These are phyloP conservation scores for Boulengerochromis microlepis DNA, from an alignment of 2,113 vertebrate species.

Conservation along the genomic window DNA sequence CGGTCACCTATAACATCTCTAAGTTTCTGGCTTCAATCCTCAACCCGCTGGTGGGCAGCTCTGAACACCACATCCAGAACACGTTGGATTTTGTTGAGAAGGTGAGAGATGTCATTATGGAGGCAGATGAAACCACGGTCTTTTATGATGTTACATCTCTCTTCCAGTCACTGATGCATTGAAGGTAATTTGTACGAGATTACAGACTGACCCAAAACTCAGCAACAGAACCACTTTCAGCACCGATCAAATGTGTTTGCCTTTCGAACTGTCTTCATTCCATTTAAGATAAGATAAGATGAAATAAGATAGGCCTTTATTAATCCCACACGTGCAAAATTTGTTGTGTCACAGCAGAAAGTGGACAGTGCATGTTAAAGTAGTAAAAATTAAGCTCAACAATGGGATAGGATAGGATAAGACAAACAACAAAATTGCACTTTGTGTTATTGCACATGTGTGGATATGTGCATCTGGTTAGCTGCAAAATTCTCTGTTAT, in stretches of 20 bases:
- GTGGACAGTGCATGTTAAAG: neutral
- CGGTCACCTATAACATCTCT: fast-evolving
- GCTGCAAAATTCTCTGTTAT: neutral
- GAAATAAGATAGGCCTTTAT: fast-evolving
- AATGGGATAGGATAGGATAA: neutral
- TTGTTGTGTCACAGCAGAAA: neutral
- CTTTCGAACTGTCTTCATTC: fast-evolving
- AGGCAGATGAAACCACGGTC: neutral
- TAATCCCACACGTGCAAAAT: fast-evolving
- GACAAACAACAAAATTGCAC: neutral
- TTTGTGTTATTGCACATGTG: neutral
- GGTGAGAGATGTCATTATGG: neutral
- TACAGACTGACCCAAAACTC: neutral
- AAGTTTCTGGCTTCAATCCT: neutral
- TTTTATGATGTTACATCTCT: neutral
- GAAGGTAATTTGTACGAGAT: neutral
- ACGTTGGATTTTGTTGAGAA: neutral
- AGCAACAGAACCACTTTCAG: neutral
- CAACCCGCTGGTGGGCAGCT: neutral
- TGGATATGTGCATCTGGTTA: neutral
- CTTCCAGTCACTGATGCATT: neutral
- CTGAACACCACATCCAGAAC: neutral
- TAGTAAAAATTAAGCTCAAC: neutral
- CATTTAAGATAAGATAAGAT: neutral
- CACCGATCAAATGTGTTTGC: neutral